Evolutionary conservation across 1,140 invertebrate genomes (phyloP), one percentile per base, ranked within the genome.

Genomic region (Condylostylus longicornis): DNA sequence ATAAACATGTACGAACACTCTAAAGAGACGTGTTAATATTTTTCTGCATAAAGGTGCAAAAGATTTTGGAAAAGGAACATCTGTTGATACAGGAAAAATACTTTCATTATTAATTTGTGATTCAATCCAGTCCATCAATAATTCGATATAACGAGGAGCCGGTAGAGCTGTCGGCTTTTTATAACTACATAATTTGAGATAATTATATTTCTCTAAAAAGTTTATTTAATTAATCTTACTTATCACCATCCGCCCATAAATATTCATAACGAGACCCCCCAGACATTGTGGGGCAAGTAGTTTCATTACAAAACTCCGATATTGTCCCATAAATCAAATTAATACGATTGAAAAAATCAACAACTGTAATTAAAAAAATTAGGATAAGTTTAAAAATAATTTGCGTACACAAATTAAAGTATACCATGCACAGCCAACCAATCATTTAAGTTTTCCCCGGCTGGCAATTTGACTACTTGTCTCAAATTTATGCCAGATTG

Each of bases 1-100:
- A 55, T 94, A 95, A n/a, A 94, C 86, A 64, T 94, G 89, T 2
- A 94, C 89, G 67, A 94, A 94, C 2, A 94, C 87, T 49, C 89
- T 66, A 58, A 90, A 94, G n/a, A 94, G 63, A 38, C 89, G 66
- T 0, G 87, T 89, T 30, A 94, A 62, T 43, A 94, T 90, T 65
- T 94, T 94, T 50, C 84, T 79, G 51, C 85, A 88, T 3, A 82
- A 65, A 10, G 70, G 63, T 27, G 65, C 41, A 64, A 91, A 95
- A 35, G 81, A 81, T 56, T 80, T 87, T 9, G 89, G 89, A 66
- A 94, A 94, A 31, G 87, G 84, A 37, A 83, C 69, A 68, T 85
- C 86, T 32, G 53, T 78, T 41, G 73, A 77, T 1, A 83, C 76
- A 14, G 86, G 86, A 54, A 91, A 91, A 14, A 89, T 62, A 42